Evolutionary conservation across 2,888 invertebrate genomes (phyloP).

Genomic region (Oligia fasciuncula): DNA sequence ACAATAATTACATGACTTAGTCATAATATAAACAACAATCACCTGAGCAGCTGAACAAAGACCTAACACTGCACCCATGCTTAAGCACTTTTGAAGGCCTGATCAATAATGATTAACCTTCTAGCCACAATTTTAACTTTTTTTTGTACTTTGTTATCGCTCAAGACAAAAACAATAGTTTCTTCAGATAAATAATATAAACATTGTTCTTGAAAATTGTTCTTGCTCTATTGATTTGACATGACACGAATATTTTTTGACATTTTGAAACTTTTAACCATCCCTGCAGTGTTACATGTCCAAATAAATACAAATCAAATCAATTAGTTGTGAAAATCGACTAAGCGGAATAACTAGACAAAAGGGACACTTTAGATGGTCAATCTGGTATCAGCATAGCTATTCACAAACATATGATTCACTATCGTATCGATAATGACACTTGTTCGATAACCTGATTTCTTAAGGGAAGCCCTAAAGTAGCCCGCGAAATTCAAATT

Average conservation of each 20-base stretch:
- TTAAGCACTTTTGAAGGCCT: conserved; percentile 12
- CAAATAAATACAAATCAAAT: neutral
- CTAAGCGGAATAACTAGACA: neutral
- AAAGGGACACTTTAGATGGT: neutral
- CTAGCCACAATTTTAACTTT: conserved; percentile 22
- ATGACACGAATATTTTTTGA: conserved; percentile 32
- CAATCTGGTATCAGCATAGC: neutral
- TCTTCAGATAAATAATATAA: neutral
- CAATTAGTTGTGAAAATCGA: neutral
- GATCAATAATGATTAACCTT: neutral
- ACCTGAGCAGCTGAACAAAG: conserved; percentile 92
- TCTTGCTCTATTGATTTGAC: conserved; percentile 47
- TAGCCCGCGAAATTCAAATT: too few relatives aligned
- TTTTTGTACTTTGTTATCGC: neutral
- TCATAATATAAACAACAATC: conserved; percentile 60
- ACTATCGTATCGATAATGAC: too few relatives aligned
- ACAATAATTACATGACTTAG: neutral
- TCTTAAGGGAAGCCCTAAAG: too few relatives aligned
- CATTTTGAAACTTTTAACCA: conserved; percentile 1
- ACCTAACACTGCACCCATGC: conserved; percentile 91
- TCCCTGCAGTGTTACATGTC: conserved; percentile 13
- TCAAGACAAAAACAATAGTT: conserved; percentile 40
- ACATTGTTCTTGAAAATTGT: conserved; percentile 25
- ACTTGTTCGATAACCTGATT: too few relatives aligned
- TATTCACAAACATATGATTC: too few relatives aligned